These are phyloP conservation scores for Tetheella fluctuosa DNA, from an alignment of 2,888 invertebrate species.

Conservation along the genomic window DNA sequence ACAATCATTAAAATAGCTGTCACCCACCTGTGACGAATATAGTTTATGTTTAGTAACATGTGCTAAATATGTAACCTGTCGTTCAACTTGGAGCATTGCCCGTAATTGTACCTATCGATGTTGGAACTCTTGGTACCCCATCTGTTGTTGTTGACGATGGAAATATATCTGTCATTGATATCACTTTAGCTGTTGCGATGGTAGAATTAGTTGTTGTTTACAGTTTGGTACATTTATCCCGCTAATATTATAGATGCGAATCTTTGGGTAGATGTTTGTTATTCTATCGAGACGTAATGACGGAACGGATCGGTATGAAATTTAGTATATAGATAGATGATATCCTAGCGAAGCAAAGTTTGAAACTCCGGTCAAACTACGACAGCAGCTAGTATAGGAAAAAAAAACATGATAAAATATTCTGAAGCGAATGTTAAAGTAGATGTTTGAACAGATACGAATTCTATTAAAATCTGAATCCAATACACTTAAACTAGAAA, in stretches of 20 bases:
- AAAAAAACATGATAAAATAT: too few species aligned
- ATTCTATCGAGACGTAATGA: too few species aligned
- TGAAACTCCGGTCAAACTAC: too few species aligned
- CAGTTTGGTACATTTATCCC: neutral
- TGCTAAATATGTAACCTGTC: neutral
- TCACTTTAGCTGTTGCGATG: neutral
- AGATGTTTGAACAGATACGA: too few species aligned
- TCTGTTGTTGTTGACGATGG: neutral
- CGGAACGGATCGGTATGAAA: too few species aligned
- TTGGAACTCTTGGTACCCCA: neutral
- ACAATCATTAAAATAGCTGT: conserved; percentile 27
- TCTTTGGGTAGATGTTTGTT: too few species aligned
- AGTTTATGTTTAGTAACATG: conserved; percentile 11
- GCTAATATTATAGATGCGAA: neutral
- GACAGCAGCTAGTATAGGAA: too few species aligned
- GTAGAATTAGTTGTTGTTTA: neutral
- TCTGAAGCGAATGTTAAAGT: too few species aligned
- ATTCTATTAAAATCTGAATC: too few species aligned
- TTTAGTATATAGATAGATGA: too few species aligned
- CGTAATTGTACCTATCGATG: neutral
- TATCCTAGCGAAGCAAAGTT: too few species aligned
- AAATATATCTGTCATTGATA: neutral
- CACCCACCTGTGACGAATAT: conserved; percentile 30
- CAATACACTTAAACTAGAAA: conserved; percentile 1
- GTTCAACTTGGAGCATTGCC: conserved; percentile 2